Conservation (phyloP, 2,797 vertebrate genomes). For the Benthosema pterotum region DNA sequence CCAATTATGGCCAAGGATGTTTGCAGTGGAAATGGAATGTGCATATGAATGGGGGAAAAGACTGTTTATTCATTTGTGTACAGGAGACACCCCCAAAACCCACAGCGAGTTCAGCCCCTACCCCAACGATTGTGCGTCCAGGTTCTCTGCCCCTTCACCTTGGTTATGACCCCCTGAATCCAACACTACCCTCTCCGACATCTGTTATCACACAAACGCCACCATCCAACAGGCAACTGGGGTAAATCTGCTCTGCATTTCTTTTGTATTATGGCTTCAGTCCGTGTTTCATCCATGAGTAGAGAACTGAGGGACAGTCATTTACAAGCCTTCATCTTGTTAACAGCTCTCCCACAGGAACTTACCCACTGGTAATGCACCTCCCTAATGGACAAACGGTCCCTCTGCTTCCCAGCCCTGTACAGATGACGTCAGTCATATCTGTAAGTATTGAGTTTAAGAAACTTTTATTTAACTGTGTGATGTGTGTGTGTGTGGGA, state of each 20-base stretch:
- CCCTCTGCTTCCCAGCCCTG: constrained; percentile 90
- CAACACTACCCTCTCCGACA: constrained; percentile 95
- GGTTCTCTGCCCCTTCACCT: constrained; percentile 93
- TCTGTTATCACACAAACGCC: constrained; percentile 98
- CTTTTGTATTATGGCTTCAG: constrained; percentile 6
- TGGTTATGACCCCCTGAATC: constrained; percentile 89
- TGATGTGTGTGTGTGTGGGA: not conserved
- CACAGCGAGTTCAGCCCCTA: constrained; percentile 86
- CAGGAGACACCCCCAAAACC: constrained; percentile 87
- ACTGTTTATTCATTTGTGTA: constrained; percentile 29
- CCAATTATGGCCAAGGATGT: too few relatives aligned
- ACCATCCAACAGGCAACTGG: constrained; percentile 92
- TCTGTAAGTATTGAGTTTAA: constrained; percentile 82
- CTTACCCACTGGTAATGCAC: constrained; percentile 92
- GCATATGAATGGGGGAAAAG: too few relatives aligned
- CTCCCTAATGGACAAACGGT: constrained; percentile 93
- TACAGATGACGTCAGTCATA: constrained; percentile 96
- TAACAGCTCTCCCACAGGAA: constrained; percentile 88
- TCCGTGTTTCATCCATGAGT: constrained; percentile 11
- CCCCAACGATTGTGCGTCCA: constrained; percentile 94
- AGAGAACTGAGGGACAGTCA: constrained; percentile 4
- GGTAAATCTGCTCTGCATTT: constrained; percentile 76
- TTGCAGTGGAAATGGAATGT: too few relatives aligned
- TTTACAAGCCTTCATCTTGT: constrained; percentile 27
- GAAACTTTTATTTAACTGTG: not conserved